A percentile compares a stretch with the other conserved stretches of the same genome.
Conservation (phyloP, 1,140 invertebrate genomes). For the Eufriesea mexicana region DNA sequence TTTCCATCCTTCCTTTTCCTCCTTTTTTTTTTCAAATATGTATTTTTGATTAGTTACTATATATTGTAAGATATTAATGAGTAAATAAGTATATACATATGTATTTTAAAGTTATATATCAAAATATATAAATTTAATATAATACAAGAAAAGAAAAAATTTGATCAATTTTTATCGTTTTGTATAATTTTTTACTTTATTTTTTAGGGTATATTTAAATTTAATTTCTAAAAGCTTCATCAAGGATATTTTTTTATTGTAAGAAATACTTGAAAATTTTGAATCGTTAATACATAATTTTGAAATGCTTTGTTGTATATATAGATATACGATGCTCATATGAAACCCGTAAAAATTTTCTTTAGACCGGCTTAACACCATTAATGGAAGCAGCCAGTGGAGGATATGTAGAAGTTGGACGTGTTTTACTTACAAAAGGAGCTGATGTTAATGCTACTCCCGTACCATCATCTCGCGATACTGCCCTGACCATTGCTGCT, state of each 20-base stretch:
- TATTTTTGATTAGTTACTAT: not conserved
- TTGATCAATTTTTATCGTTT: not conserved
- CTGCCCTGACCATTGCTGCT: conserved; percentile 98
- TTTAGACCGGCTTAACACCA: conserved; percentile 96
- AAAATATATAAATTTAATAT: not conserved
- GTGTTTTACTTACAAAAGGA: conserved; percentile 96
- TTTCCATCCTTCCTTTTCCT: not conserved
- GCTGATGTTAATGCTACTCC: conserved; percentile 99
- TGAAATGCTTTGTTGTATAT: not conserved
- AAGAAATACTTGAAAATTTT: not conserved
- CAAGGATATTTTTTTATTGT: not conserved
- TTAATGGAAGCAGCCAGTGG: conserved; percentile 99
- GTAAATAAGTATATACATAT: not conserved
- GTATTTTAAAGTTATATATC: not conserved
- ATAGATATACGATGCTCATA: not conserved
- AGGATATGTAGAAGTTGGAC: conserved; percentile 98
- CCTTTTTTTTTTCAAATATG: not conserved
- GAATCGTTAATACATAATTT: not conserved
- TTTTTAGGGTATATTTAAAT: not conserved
- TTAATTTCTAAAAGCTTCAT: not conserved
- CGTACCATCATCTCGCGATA: conserved; percentile 98
- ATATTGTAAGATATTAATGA: not conserved
- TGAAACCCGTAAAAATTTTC: conserved; percentile 3
- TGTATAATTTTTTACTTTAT: not conserved
- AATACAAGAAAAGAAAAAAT: not conserved